Conservation (phyloP, 2,113 vertebrate genomes). For the Fukomys damarensis region DNA sequence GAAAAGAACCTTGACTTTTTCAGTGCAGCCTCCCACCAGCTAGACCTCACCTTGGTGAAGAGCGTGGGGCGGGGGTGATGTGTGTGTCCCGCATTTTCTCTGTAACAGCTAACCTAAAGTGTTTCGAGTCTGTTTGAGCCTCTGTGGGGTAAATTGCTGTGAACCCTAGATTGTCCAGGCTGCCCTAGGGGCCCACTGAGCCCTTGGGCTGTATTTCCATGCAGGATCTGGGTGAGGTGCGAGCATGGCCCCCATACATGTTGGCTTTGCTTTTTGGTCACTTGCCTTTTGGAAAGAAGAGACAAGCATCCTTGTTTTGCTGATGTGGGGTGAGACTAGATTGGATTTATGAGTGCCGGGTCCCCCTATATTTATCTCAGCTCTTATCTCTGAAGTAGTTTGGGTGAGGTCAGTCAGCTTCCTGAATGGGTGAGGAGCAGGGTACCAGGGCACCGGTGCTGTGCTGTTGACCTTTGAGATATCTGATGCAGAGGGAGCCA, state of each 20-base stretch:
- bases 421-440: conserved; percentile 35
- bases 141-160: background rate
- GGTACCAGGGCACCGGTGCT: background rate
- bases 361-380: background rate
- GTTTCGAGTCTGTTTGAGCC: background rate
- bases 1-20: background rate
- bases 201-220: background rate
- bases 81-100: background rate
- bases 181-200: background rate
- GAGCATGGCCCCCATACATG: background rate
- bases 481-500: background rate
- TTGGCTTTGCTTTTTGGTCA: background rate
- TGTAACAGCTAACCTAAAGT: background rate
- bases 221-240: background rate
- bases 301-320: background rate
- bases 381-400: background rate
- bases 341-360: background rate
- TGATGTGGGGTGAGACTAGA: background rate
- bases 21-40: background rate
- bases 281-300: conserved; percentile 1
- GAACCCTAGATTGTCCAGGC: background rate
- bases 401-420: background rate
- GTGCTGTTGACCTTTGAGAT: conserved; percentile 66
- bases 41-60: background rate
- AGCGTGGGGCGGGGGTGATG: background rate